Percentiles rank a stretch among this genome's conserved stretches.
Conservation (phyloP, 2,113 vertebrate genomes). For the Engraulis encrasicolus region DNA sequence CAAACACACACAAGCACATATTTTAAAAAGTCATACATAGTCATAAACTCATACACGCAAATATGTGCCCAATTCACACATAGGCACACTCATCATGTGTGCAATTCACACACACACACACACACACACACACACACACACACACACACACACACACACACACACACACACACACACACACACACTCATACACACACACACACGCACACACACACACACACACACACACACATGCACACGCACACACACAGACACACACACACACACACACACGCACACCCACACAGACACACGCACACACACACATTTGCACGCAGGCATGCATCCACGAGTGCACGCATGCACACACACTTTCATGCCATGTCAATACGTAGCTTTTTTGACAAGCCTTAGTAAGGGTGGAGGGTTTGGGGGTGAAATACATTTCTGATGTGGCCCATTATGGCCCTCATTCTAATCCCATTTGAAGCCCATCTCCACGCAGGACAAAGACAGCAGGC, state of each 20-base stretch:
- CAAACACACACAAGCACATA: no score
- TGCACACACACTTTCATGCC: slow-evolving; percentile 24
- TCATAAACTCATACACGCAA: no score
- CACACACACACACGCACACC: not conserved
- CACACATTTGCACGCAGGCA: no score
- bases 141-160: no score
- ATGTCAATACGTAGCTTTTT: slow-evolving; percentile 27
- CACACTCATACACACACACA: no score
- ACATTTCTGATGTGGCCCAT: slow-evolving; percentile 62
- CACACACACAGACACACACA: not conserved
- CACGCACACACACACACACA: no score
- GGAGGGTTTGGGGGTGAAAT: slow-evolving; percentile 32
- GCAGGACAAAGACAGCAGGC: slow-evolving; percentile 64
- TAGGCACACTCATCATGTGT: not conserved
- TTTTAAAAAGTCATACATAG: no score
- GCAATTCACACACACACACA: not conserved
- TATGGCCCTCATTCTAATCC: slow-evolving; percentile 66
- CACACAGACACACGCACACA: not conserved
- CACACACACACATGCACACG: not conserved
- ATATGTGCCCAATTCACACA: not conserved
- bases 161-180: no score
- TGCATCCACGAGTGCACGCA: no score
- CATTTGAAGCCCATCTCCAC: slow-evolving; percentile 58
- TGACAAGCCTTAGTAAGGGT: slow-evolving; percentile 22
- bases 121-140: slow-evolving; percentile 6